Evolutionary conservation across 2,113 vertebrate species (phyloP).

Genomic region (Cyanoramphus novaezelandiae): DNA sequence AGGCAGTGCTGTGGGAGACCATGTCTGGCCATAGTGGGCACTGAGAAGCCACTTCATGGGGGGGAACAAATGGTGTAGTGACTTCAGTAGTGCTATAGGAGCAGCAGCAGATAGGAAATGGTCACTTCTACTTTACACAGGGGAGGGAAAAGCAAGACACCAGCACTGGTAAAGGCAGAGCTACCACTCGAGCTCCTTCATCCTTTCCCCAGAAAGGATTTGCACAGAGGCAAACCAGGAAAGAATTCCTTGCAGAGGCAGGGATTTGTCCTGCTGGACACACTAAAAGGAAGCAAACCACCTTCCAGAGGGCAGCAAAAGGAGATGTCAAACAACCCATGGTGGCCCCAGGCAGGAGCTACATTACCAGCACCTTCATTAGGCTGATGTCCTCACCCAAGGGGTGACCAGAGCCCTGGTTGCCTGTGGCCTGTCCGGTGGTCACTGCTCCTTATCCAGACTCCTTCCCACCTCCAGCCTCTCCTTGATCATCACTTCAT

Average conservation of each 20-base stretch:
- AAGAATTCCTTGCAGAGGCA: neutral
- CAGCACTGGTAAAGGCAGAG: neutral
- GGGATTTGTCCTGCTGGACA: no score
- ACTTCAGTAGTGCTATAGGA: neutral
- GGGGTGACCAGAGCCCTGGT: neutral
- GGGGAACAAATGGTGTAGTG: neutral
- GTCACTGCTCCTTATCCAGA: neutral
- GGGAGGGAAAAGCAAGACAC: neutral
- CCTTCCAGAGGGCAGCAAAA: neutral
- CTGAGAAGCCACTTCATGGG: neutral
- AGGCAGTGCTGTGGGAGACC: neutral
- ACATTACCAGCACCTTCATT: neutral
- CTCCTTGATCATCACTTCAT: neutral
- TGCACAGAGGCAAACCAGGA: neutral
- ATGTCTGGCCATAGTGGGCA: neutral
- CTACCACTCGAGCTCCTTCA: neutral
- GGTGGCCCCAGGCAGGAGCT: neutral
- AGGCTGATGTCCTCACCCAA: neutral
- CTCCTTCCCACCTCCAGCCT: neutral
- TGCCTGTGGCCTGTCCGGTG: fast-evolving
- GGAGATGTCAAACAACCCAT: neutral
- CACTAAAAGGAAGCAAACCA: neutral
- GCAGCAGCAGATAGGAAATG: neutral
- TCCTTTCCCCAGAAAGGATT: neutral
- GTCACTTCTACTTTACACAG: neutral